phyloP scores from a whole-genome alignment of 2,113 vertebrate species.

The Phocoena sinus region DNA sequence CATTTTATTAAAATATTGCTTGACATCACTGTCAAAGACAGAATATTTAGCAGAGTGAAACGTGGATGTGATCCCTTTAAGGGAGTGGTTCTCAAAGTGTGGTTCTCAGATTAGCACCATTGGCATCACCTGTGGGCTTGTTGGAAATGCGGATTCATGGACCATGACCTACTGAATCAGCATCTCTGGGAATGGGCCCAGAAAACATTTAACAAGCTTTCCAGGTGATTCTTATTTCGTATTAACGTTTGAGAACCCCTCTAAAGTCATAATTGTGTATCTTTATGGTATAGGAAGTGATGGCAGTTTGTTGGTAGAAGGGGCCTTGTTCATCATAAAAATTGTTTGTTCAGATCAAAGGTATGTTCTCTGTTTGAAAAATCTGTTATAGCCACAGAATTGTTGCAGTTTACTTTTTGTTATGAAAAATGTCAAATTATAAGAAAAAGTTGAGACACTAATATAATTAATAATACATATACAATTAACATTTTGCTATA shows the following conservation, averaged over 20 bases:
- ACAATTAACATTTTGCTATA: background rate
- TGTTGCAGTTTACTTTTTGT: background rate
- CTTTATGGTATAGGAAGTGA: background rate
- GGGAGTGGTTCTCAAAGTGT: background rate
- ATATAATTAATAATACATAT: background rate
- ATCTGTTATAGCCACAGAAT: background rate
- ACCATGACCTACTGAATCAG: background rate
- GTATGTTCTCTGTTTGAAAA: background rate
- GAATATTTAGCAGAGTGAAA: constrained; percentile 12
- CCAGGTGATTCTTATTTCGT: background rate
- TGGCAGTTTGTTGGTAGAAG: background rate
- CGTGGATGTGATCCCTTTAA: background rate
- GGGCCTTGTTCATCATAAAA: background rate
- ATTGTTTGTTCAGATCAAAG: background rate
- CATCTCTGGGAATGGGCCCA: background rate
- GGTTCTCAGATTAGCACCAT: background rate
- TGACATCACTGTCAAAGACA: background rate
- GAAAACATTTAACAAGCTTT: background rate
- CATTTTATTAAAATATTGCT: constrained; percentile 19
- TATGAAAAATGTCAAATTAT: background rate
- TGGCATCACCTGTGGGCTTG: background rate
- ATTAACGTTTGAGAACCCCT: background rate
- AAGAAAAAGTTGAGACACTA: background rate
- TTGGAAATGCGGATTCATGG: background rate
- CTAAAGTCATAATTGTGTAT: background rate